Evolutionary conservation across 2,888 invertebrate genomes (phyloP).

Genomic region (Sipunculus nudus): DNA sequence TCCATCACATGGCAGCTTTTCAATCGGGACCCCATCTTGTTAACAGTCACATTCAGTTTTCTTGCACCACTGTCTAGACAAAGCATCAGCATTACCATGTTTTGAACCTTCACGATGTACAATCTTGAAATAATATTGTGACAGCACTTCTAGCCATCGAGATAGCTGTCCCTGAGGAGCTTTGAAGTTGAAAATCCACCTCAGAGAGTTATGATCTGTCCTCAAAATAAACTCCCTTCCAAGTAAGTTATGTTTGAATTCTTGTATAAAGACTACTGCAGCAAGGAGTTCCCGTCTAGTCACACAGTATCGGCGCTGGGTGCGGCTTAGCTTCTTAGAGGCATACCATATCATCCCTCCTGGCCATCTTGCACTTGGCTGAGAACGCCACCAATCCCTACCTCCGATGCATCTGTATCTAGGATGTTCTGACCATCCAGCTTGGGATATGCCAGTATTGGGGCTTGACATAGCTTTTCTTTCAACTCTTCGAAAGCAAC

Average conservation of each 20-base stretch:
- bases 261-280: neutral
- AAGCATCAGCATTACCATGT: neutral
- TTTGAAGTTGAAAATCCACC: neutral
- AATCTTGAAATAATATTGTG: neutral
- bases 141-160: neutral
- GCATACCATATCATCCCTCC: neutral
- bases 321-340: neutral
- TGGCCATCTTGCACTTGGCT: conserved; percentile 7
- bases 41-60: too few species aligned
- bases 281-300: neutral
- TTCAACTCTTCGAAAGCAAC: neutral
- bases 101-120: neutral
- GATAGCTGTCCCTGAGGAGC: neutral
- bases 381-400: conserved; percentile 21
- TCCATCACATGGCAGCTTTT: too few species aligned
- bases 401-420: neutral
- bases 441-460: conserved; percentile 12
- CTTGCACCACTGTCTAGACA: too few species aligned
- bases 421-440: neutral
- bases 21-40: too few species aligned
- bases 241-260: neutral
- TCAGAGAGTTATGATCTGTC: neutral
- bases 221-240: neutral
- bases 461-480: conserved; percentile 10
- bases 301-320: neutral